Base-by-base conservation (phyloP, 2,888 invertebrate species). In the Andricus quercusramuli region DNA sequence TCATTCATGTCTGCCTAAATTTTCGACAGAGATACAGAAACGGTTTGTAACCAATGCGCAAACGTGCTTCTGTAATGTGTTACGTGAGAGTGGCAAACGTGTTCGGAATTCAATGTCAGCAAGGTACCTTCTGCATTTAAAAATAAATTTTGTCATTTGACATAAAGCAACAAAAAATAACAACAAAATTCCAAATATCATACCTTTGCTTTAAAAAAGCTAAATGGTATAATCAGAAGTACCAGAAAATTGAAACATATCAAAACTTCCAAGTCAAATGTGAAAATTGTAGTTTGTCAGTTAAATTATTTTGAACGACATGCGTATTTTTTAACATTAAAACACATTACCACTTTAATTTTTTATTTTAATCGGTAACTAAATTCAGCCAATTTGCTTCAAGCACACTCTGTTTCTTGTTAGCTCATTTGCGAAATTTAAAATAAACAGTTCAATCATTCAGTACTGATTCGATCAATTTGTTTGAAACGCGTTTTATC, bases 1-100 rank as follows among this genome's bases (percentile, higher is more conserved):
- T 32, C 9, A 56, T 74, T 74, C 13, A 74, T n/a, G 22, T 29
- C 25, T 15, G 51, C 51, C 51, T 56, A 74, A 32, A 32, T 74
- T 74, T 74, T 32, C 13, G 74, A 74, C 56, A 37, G 74, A 56
- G 74, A 56, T 74, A n/a, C n/a, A 74, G n/a, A 13, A 74, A 56
- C 22, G 3, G 37, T 56, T 74, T 74, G 74, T 74, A 74, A 74
- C 74, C 74, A 74, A 74, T 37, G 56, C 70, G 29, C 62, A 74
- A 20, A n/a, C 29, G 32, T 56, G 56, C 74, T 74, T 74, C 56
- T 74, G 74, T 74, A 74, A 74, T 56, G 32, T 56, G 74, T 74
- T 74, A 74, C 74, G 74, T 74, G 56, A 74, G 56, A 32, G 37
- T 74, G 11, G 6, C 47, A 70, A 29, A 56, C 74, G 74, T 74